Evolutionary conservation across 2,888 invertebrate genomes (phyloP), one percentile per base, ranked within the genome.

Genomic region (Nezara viridula): DNA sequence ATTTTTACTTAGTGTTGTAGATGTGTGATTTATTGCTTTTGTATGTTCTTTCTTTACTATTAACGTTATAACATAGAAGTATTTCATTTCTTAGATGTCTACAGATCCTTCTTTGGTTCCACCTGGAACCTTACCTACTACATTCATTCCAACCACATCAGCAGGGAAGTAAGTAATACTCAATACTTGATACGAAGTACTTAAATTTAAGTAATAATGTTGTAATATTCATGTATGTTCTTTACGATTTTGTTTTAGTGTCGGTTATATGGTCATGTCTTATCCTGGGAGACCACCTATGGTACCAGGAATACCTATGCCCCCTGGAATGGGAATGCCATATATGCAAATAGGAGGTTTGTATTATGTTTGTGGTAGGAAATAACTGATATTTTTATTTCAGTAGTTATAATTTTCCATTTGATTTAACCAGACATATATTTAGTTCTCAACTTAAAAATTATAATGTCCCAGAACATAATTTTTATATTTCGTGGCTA

Each of bases 251-350:
- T 88, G 85, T 90, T 90, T 50, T 88, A 91, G 91, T 90, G 91
- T 91, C 86, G 91, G 91, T 19, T 91, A 91, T 88, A 91, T 91
- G 91, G 91, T 91, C 88, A 98, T 98, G 98, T 98, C 98, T 91
- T 98, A 96, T 93, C 98, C 98, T 91, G 96, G 97, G 91, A 95
- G 97, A 92, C 96, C 97, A 86, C 96, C 97, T 37, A 96, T 97
- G 93, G 95, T 95, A 92, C 95, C 95, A 90, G 96, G 96, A 81
- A 95, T 96, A 94, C 96, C 93, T 16, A 92, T 93, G 92, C 93
- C 93, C 52, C 93, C 93, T 49, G 92, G 92, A 47, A 93, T 94
- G 92, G 93, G 93, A 90, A 93, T 94, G 93, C 94, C 94, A 37
- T 94, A 94, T 90, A 93, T 94, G 93, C 93, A 93, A 40, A 89